phyloP scores from a whole-genome alignment of 2,797 vertebrate species.

The Margarornis squamiger region DNA sequence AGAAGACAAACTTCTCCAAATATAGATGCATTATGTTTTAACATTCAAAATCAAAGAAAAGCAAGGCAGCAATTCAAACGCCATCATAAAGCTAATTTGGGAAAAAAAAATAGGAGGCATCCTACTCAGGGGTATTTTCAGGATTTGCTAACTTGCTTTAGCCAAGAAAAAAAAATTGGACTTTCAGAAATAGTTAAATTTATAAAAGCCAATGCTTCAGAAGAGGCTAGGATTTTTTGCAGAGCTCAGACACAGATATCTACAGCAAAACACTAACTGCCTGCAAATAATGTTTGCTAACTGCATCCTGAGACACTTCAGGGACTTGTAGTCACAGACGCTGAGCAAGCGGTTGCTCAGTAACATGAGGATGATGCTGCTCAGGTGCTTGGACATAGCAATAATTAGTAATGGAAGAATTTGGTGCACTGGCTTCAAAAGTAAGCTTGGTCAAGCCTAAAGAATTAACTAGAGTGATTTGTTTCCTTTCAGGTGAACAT shows the following conservation, averaged over 20 bases:
- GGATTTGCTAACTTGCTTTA: background rate
- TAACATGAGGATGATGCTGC: background rate
- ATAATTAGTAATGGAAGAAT: background rate
- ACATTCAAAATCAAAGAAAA: background rate
- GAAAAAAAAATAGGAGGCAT: background rate
- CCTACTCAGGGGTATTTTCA: background rate
- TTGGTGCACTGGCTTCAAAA: background rate
- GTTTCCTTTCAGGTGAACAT: background rate
- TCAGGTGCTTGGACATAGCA: background rate
- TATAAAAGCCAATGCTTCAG: background rate
- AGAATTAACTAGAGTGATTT: background rate
- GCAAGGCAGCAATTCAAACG: background rate
- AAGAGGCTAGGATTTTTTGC: background rate
- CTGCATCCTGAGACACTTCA: background rate
- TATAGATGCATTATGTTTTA: background rate
- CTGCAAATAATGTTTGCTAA: background rate
- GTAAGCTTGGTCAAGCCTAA: background rate
- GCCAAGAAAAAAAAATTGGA: background rate
- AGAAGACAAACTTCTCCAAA: background rate
- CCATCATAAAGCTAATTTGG: background rate
- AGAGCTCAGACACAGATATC: background rate
- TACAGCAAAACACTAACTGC: background rate
- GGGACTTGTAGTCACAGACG: background rate
- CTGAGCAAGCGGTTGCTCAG: background rate
- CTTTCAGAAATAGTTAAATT: background rate